Evolutionary conservation across 2,797 vertebrate genomes (phyloP).

Genomic region (Remorina albescens): DNA sequence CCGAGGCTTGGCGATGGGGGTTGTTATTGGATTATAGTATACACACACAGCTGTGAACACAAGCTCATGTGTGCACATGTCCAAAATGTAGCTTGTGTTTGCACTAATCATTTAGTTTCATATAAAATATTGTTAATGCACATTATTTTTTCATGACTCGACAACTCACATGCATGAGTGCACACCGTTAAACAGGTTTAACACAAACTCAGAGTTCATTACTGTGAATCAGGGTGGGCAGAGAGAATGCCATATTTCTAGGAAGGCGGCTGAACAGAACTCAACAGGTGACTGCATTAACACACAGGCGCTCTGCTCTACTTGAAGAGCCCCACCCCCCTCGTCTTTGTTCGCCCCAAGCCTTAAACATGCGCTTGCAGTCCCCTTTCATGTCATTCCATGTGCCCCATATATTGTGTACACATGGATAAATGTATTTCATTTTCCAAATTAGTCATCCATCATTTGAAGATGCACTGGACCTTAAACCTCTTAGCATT

Average conservation of each 20-base stretch:
- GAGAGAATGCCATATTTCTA: constrained; percentile 42
- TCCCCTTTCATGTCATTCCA: constrained; percentile 1
- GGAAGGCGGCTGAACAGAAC: constrained; percentile 50
- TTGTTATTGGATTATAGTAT: constrained; percentile 36
- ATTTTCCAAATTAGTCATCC: background rate
- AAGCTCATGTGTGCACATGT: background rate
- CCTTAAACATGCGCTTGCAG: constrained; percentile 14
- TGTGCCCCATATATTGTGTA: background rate
- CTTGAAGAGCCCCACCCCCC: background rate
- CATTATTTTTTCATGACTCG: constrained; percentile 11
- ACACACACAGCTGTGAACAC: constrained; percentile 45
- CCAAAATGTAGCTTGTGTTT: background rate
- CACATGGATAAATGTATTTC: background rate
- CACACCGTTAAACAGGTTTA: background rate
- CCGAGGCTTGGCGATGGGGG: constrained; percentile 25
- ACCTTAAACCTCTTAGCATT: background rate
- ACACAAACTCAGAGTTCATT: constrained; percentile 26
- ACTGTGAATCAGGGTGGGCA: constrained; percentile 36
- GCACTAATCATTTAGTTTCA: background rate
- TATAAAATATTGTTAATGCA: background rate
- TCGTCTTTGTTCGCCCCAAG: constrained; percentile 18
- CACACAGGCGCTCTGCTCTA: constrained; percentile 11
- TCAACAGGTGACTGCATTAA: constrained; percentile 72
- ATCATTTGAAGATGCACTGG: background rate
- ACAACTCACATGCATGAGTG: background rate